Evolutionary conservation across 2,888 invertebrate genomes (phyloP), one percentile per base, ranked within the genome.

Genomic region (Caenorhabditis virilis): DNA sequence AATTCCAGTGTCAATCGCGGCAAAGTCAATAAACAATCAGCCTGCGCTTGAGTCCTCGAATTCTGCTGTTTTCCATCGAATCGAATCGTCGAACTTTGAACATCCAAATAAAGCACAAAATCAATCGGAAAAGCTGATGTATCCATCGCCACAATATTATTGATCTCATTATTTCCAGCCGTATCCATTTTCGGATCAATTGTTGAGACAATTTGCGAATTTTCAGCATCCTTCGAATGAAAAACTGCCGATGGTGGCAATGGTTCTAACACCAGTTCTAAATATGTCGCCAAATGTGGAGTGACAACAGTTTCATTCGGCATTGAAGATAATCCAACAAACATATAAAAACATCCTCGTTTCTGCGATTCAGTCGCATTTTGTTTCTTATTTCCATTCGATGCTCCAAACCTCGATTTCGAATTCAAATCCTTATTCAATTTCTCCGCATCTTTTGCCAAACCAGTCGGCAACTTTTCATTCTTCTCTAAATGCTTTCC

Each of bases 251-350:
- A 57, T 2, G 66, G 56, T 11, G 74, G 72, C 2, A 75, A 58
- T n/a, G 75, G 75, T 33, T 75, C 75, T n/a, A 75, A 64, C 27
- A 75, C 71, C 85, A 95, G 95, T 83, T 98, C 97, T 71, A 98
- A 85, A 85, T 97, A 98, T 41, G 83, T 81, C 52, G 98, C 87
- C 76, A 98, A 91, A 80, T 94, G 93, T 0, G 98, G 97, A 74
- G 93, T 94, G 82, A 98, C 93, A 74, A 95, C 90, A 25, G 97
- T 97, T 86, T 97, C 95, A 80, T 93, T 94, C 0, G 97, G 95
- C 77, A 97, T 92, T 82, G 93, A 93, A 85, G 97, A 94, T 69
- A 98, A 86, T 2, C 94, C 95, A 88, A 95, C 90, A 92, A 95
- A 95, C 90, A 87, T 93, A 91, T 71, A 97, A 86, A 86, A 68